phyloP scores from a whole-genome alignment of 2,113 vertebrate genomes.

The Silurus meridionalis region DNA sequence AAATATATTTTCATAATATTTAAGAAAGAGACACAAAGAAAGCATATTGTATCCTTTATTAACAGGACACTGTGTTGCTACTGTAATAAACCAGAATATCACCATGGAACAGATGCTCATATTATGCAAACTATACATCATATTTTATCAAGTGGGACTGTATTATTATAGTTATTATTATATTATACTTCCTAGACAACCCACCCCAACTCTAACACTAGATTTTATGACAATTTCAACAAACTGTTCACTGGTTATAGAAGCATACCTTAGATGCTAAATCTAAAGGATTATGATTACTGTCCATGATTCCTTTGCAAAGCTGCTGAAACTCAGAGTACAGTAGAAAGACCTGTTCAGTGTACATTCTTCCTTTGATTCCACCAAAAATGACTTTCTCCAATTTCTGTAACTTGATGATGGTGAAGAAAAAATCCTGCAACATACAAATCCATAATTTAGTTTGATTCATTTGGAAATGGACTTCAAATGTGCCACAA shows the following conservation, averaged over 20 bases:
- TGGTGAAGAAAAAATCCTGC: slow-evolving; percentile 73
- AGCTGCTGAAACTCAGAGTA: slow-evolving; percentile 69
- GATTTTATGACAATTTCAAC: not conserved
- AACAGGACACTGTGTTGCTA: not conserved
- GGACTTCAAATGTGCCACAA: not conserved
- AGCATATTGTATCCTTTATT: not conserved
- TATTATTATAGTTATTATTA: too few relatives aligned
- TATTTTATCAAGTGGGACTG: not conserved
- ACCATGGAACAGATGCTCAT: not conserved
- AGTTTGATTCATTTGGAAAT: not conserved
- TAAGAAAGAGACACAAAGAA: not conserved
- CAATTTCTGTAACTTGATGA: slow-evolving; percentile 78
- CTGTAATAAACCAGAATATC: not conserved
- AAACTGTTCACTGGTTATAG: not conserved
- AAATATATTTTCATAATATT: not conserved
- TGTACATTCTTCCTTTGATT: slow-evolving; percentile 69
- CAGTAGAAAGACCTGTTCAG: slow-evolving; percentile 66
- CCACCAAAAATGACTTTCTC: slow-evolving; percentile 80
- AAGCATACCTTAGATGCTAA: slow-evolving; percentile 65
- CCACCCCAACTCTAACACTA: not conserved
- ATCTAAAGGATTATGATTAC: slow-evolving; percentile 65
- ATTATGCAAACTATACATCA: not conserved
- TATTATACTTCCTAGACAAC: not conserved
- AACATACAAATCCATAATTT: slow-evolving; percentile 23
- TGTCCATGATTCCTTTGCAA: slow-evolving; percentile 70